A percentile compares a stretch with the other conserved stretches of the same genome.
These are phyloP conservation scores for Apotomis betuletana DNA, from an alignment of 2,888 invertebrate genomes.

Conservation along the genomic window DNA sequence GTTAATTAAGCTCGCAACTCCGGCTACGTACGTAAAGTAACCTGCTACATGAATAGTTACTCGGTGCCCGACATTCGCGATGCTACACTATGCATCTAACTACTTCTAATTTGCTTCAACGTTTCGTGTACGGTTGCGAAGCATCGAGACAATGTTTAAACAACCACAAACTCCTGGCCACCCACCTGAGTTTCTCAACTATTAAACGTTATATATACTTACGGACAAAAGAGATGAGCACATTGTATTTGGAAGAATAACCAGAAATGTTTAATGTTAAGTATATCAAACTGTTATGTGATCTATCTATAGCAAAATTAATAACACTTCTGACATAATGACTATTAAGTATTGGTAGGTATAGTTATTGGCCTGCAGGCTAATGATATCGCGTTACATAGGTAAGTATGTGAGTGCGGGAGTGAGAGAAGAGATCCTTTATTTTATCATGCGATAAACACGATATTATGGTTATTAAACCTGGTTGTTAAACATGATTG, in stretches of 20 bases:
- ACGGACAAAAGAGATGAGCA: not conserved
- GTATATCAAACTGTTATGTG: no score
- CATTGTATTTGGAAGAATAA: not conserved
- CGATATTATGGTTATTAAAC: no score
- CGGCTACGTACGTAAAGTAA: slow-evolving; percentile 43
- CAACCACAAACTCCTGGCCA: slow-evolving; percentile 22
- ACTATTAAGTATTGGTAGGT: no score
- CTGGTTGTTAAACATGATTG: not conserved
- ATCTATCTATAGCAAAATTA: no score
- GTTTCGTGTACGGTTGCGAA: slow-evolving; percentile 31
- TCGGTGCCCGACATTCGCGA: slow-evolving; percentile 54
- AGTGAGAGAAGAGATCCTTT: no score
- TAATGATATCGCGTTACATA: no score
- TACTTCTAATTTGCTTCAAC: slow-evolving; percentile 40
- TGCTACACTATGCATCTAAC: slow-evolving; percentile 37
- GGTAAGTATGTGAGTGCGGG: no score
- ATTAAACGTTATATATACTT: not conserved
- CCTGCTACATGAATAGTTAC: slow-evolving; percentile 56
- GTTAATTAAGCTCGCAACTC: slow-evolving; percentile 59
- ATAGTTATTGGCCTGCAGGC: no score
- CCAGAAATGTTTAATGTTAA: no score
- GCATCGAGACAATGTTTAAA: slow-evolving; percentile 33
- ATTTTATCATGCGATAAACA: no score
- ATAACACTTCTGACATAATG: no score
- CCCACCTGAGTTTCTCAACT: not conserved